Evolutionary conservation across 2,797 vertebrate species (phyloP), one percentile per base, ranked within the genome.

Genomic region (Sternarchorhynchus goeldii): DNA sequence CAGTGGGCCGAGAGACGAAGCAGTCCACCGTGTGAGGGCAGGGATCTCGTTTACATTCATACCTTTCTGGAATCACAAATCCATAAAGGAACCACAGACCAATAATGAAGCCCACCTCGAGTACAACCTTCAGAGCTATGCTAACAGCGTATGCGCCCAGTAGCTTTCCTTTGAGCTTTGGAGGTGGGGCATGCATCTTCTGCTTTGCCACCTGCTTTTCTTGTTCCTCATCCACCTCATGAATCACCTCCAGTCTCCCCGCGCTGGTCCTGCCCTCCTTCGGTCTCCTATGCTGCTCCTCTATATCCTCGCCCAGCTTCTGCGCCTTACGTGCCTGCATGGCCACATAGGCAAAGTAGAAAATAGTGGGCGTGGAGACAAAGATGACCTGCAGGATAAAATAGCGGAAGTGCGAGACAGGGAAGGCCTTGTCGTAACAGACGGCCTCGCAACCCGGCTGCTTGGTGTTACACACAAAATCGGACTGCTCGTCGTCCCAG

Each of bases 361-460:
- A 93, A 81, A 95, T 90, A 25, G 91, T 94, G 0, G 94, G 94
- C 0, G 94, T 93, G 53, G 94, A 94, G 76, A 95, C 94, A 0
- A 95, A 93, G 84, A 95, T 92, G 80, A 95, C 87, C 74, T 95
- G 94, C 8, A 95, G 90, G 77, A 95, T 91, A 69, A 94, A 95
- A 88, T 93, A 94, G 79, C 94, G 93, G 80, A 94, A 93, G 88
- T 95, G 94, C 3, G 94, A 95, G 82, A 95, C 92, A 76, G 94
- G 94, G 83, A 95, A 95, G 70, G 93, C 93, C 73, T 85, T 91
- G 88, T 95, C 94, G n/a, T 95, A 95, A 84, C 94, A 95, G 69
- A 93, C 93, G 0, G 90, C 68, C 1, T 88, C 84, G 74, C 94
- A 95, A 62, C 94, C 94, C 0, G 94, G 94, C 77, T 95, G 94